Evolutionary conservation across 2,888 invertebrate species (phyloP), one percentile per base, ranked within the genome.

Genomic region (Enchytraeus crypticus): DNA sequence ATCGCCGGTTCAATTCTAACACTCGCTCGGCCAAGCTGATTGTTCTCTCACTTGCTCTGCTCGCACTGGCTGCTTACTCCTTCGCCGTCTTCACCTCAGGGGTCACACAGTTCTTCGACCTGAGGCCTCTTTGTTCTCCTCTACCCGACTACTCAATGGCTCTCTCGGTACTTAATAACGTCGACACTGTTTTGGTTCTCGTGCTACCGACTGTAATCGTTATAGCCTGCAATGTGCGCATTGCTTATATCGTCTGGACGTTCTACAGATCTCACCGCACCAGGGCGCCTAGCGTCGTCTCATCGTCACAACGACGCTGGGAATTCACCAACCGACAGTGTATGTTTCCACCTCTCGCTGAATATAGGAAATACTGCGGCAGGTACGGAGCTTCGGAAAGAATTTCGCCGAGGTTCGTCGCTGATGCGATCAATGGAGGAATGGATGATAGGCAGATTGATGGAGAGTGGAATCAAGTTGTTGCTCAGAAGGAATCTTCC

Each of bases 1-100:
- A 61, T 3, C 46, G 57, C 30, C 43, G 38, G 4, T 43, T 73
- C 64, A 74, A 74, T 63, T 73, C 74, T 2, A n/a, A n/a, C n/a
- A 68, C 72, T 26, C 71, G 71, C 57, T 58, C 72, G n/a, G 75
- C 75, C 4, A 74, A 72, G 65, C 69, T 71, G 59, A 72, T 75
- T 3, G 71, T 74, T 8, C 67, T 71, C 4, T 60, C 65, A 14
- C 53, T 73, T 21, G 70, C 71, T 0, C 62, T 71, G 14, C 58
- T 73, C 23, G 67, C 72, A 5, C 62, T 72, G 5, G 67, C 71
- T 23, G 67, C 70, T 58, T 74, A 74, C 64, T 67, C 70, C 23
- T 73, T 74, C 59, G 66, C 71, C 8, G 70, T 71, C 34, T 73
- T 54, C 26, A 64, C 62, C 11, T 34, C 58, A 2, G 63, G 60